Base-by-base conservation (phyloP, 2,888 invertebrate genomes). In the Apeira syringaria region DNA sequence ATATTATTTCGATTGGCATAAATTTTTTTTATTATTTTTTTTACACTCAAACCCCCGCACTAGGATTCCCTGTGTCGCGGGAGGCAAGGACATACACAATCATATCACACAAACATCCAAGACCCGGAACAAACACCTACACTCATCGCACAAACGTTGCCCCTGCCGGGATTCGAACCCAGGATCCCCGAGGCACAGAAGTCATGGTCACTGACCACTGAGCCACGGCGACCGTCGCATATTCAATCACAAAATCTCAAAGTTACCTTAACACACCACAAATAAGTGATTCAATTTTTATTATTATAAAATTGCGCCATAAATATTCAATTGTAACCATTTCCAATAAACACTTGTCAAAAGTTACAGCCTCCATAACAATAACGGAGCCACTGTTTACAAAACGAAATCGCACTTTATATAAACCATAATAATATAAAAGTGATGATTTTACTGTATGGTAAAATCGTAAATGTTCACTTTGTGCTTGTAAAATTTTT, bases 381-480 rank as follows among this genome's bases (percentile, higher is more conserved):
- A 39, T 45, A 30, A 44, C 34, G 10, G 6, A 9, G 27, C 27
- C 28, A 17, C 30, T 43, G 36, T 36, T 44, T 48, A 33, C 32
- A 40, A 9, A 43, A 51, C 53, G 48, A 53, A 56, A 60, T 56
- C 48, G 48, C 59, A 47, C 47, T 54, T 59, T 59, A 53, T 51
- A 53, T 36, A 47, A 25, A 38, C 57, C 49, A 63, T 61, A 63
- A 61, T 50, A 59, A 49, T 58, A 49, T 58, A 56, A 8, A 28
- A 39, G 39, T 20, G 33, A 33, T 40, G 18, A 37, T 44, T 34
- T 39, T 22, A 10, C 7, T 17, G 33, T 40, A 26, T 17, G 11
- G 35, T 45, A 45, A 45, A 45, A 34, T 32, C 28, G 12, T 6
- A 17, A 13, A 27, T 15, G 7, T 20, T 6, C 12, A 25, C 22